phyloP scores from a whole-genome alignment of 2,113 vertebrate genomes.

The Myiagra hebetior region DNA sequence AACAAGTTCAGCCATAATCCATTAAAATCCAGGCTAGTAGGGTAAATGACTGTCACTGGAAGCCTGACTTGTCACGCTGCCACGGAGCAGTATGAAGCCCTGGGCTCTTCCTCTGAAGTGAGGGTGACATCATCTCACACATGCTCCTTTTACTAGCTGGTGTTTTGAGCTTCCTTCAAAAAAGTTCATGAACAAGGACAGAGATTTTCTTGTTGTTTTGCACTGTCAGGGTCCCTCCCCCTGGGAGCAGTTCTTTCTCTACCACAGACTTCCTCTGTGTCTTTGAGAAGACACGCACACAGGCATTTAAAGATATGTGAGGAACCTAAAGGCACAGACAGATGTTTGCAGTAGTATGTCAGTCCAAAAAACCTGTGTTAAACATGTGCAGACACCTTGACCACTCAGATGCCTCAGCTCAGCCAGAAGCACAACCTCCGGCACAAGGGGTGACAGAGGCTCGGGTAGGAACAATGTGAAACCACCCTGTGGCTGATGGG shows the following conservation, averaged over 20 bases:
- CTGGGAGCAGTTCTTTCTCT: neutral
- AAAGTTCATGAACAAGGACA: rapidly evolving
- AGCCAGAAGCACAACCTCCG: neutral
- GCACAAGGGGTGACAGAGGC: neutral
- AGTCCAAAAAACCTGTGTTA: neutral
- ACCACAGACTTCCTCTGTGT: slow-evolving; percentile 11
- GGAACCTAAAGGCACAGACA: neutral
- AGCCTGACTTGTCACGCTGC: neutral
- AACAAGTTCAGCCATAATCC: neutral
- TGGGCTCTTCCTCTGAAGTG: neutral
- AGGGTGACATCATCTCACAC: slow-evolving; percentile 30
- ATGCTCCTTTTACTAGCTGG: neutral
- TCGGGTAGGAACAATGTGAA: neutral
- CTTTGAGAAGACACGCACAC: neutral
- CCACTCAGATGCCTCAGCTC: neutral
- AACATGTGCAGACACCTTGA: neutral
- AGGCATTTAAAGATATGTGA: slow-evolving; percentile 8
- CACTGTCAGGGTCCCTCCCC: neutral
- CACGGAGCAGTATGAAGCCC: neutral
- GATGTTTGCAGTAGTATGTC: neutral
- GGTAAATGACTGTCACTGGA: neutral
- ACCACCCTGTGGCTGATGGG: neutral
- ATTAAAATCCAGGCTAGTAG: neutral
- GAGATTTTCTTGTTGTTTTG: neutral
- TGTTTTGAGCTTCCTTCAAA: neutral